These are phyloP conservation scores for Oophaga pumilio DNA, from an alignment of 2,113 vertebrate genomes.

Conservation along the genomic window DNA sequence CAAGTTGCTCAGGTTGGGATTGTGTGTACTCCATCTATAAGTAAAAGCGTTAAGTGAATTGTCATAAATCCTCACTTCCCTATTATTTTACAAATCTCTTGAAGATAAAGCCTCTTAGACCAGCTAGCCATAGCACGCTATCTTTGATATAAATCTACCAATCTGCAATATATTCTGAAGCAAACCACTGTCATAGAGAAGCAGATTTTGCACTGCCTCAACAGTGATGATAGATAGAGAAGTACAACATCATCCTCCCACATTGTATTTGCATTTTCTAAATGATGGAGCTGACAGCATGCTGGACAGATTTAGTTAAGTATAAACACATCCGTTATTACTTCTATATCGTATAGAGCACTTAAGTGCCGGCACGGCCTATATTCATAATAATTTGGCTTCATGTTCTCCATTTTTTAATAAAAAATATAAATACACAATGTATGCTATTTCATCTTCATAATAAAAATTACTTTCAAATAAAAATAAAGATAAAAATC, in stretches of 20 bases:
- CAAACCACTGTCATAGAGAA: not conserved
- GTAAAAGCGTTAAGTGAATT: not conserved
- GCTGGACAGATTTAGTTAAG: constrained; percentile 20
- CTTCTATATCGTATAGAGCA: not conserved
- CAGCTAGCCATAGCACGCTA: not conserved
- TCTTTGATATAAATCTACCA: not conserved
- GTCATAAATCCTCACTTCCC: not conserved
- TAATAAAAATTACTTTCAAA: not conserved
- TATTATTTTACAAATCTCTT: not conserved
- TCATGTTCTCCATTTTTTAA: not conserved
- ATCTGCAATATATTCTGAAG: constrained; percentile 1
- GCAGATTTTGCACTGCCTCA: not conserved
- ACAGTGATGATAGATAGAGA: constrained; percentile 1
- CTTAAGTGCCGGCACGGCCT: not conserved
- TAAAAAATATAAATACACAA: not conserved
- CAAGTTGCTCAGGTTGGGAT: not conserved
- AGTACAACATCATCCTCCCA: constrained; percentile 16
- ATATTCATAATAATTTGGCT: not conserved
- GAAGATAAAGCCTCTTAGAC: not conserved
- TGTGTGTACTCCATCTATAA: not conserved
- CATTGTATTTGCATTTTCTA: constrained; percentile 16
- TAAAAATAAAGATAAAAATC: constrained; percentile 7
- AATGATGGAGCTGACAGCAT: constrained; percentile 13
- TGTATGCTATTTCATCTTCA: not conserved
- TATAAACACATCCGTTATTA: constrained; percentile 22